A percentile compares a stretch with the other conserved stretches of the same genome.
phyloP scores from a whole-genome alignment of 2,113 vertebrate species.

The Pelecanus crispus region DNA sequence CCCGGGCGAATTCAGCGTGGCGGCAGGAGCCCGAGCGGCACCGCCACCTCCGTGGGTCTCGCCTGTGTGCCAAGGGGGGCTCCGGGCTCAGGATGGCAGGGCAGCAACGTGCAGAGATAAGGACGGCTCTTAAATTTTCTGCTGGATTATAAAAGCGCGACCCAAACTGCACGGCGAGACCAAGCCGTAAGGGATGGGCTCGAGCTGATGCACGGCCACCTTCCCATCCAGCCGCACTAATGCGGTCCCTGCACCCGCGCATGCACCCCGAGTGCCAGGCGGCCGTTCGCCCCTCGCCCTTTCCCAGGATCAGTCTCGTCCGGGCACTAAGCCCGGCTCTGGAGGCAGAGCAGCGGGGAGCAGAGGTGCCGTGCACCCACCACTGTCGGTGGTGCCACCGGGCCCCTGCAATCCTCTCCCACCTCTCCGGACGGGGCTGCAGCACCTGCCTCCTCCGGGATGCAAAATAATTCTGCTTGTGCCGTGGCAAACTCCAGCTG shows the following conservation, averaged over 20 bases:
- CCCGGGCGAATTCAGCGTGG: rapidly evolving
- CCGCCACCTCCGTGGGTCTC: rapidly evolving
- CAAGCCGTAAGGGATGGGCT: background rate
- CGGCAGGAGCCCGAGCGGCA: background rate
- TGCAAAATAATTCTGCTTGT: background rate
- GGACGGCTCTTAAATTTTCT: rapidly evolving
- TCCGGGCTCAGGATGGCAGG: rapidly evolving
- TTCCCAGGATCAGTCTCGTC: background rate
- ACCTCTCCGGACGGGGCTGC: background rate
- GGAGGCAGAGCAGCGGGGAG: background rate
- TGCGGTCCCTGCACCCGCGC: rapidly evolving
- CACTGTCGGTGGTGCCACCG: background rate
- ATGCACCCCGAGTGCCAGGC: too few relatives aligned
- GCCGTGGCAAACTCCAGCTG: background rate
- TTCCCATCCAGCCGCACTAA: background rate
- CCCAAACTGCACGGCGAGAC: background rate
- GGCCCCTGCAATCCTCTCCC: background rate
- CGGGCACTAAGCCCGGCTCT: background rate
- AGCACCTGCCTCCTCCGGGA: background rate
- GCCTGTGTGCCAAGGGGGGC: rapidly evolving
- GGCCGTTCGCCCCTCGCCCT: background rate
- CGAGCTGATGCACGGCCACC: rapidly evolving
- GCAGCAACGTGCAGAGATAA: background rate
- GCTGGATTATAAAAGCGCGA: background rate
- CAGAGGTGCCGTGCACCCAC: background rate